Base-by-base conservation (phyloP, 1,140 invertebrate genomes). In the Dysdera silvatica region DNA sequence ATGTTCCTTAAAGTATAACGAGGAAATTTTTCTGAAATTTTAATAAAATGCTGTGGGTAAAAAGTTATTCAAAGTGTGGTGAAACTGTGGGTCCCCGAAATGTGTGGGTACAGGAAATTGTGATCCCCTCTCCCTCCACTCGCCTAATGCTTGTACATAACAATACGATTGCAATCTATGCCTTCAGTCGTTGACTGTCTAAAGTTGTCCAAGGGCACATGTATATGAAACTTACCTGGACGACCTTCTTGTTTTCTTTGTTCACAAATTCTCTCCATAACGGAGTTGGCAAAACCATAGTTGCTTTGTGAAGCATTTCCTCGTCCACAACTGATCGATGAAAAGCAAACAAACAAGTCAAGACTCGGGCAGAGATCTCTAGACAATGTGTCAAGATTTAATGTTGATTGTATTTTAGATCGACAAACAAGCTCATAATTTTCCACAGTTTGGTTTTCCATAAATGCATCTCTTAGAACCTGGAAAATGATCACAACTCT, bases 271-370 rank as follows among this genome's bases (percentile, higher is more conserved):
- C 94, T 83, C 77, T 98, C 95, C 92, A 97, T 98, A 5, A 86
- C 86, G 0, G 92, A 95, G 77, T 98, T 98, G 26, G 95, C 92
- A 67, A 90, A 81, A 54, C 93, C 95, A 73, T 98, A 98, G 78
- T 98, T 98, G 23, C 85, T 83, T 78, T 98, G 95, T 2, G 94
- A 95, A 59, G 85, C 82, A 77, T 98, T 98, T 59, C 95, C 95
- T 56, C 91, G 84, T 8, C 94, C 95, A 76, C 92, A 94, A 16
- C 88, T 88, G 20, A 98, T 85, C 23, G 91, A 95, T 14, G 95
- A 98, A 79, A 98, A 98, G 14, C 84, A 87, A 8, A 94, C 87
- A 73, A 96, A 98, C 77, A 92, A 89, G 67, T 95, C 89, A 51
- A 95, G 74, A 49, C 87, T 78, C 0, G 87, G 83, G 68, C 89